Evolutionary conservation across 2,113 vertebrate species (phyloP).

Genomic region (Neofelis nebulosa): DNA sequence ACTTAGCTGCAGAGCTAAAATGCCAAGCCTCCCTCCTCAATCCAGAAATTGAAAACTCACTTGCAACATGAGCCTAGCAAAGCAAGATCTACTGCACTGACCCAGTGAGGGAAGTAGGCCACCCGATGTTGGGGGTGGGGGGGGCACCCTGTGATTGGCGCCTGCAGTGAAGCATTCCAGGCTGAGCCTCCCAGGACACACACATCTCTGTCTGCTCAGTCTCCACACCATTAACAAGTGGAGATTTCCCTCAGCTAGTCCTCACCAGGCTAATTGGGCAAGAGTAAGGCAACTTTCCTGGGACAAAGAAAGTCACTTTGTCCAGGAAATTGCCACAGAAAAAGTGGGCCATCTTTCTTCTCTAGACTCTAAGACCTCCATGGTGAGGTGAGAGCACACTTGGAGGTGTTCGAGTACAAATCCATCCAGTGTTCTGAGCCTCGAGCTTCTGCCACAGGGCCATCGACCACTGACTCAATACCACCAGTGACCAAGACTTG

Average conservation of each 20-base stretch:
- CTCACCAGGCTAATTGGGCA: conserved; percentile 35
- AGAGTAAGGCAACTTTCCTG: neutral
- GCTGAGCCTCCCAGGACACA: conserved; percentile 57
- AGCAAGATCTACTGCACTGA: conserved; percentile 15
- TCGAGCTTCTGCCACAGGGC: neutral
- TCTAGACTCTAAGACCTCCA: neutral
- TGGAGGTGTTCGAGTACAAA: neutral
- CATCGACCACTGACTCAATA: accelerated
- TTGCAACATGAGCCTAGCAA: neutral
- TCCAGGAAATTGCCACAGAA: neutral
- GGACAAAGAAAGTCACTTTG: conserved; percentile 52
- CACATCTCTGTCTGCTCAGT: conserved; percentile 54
- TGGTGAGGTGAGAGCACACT: neutral
- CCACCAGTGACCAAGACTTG: neutral
- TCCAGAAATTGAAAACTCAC: conserved; percentile 27
- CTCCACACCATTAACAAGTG: conserved; percentile 62
- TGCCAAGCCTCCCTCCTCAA: neutral
- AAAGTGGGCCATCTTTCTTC: conserved; percentile 11
- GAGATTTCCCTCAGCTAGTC: conserved; percentile 55
- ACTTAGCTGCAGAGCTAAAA: neutral
- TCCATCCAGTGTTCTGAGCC: neutral
- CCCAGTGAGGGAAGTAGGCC: conserved; percentile 71
- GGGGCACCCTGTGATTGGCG: neutral
- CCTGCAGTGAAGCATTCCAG: conserved; percentile 47
- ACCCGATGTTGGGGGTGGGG: neutral